A percentile compares a stretch with the other conserved stretches of the same genome.
These are phyloP conservation scores for Drosophila stalkeri DNA, from an alignment of 2,888 invertebrate species.

Conservation along the genomic window DNA sequence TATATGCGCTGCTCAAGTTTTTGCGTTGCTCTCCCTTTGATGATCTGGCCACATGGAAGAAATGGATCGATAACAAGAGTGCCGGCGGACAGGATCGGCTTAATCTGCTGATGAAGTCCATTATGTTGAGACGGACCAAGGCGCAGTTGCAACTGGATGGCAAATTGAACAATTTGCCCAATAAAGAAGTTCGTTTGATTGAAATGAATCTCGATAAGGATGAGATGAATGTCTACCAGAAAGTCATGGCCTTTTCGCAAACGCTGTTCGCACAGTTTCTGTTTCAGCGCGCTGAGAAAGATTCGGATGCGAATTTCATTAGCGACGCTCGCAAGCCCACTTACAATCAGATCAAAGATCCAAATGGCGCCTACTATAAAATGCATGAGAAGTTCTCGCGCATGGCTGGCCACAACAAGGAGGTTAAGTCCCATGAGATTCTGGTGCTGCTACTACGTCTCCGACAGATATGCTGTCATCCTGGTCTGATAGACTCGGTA, in stretches of 20 bases:
- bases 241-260: constrained; percentile 89
- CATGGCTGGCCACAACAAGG: constrained; percentile 87
- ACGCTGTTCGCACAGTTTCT: constrained; percentile 92
- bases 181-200: constrained; percentile 87
- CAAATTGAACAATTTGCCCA: constrained; percentile 88
- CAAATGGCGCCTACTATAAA: constrained; percentile 86
- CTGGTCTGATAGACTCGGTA: constrained; percentile 91
- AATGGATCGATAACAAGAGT: constrained; percentile 95
- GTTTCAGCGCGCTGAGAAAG: constrained; percentile 90
- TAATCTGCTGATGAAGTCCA: constrained; percentile 92
- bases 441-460: constrained; percentile 93
- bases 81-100: constrained; percentile 92
- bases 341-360: constrained; percentile 83
- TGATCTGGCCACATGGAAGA: constrained; percentile 94
- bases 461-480: constrained; percentile 95
- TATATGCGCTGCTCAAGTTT: constrained; percentile 93
- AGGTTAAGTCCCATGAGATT: constrained; percentile 89
- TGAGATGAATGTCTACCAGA: constrained; percentile 92
- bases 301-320: constrained; percentile 82
- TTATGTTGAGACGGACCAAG: constrained; percentile 96
- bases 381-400: constrained; percentile 89
- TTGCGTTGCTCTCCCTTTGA: constrained; percentile 95
- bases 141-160: constrained; percentile 89
- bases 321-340: constrained; percentile 66
- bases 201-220: constrained; percentile 89